Evolutionary conservation across 2,113 vertebrate species (phyloP).

Genomic region (Leucopsar rothschildi): DNA sequence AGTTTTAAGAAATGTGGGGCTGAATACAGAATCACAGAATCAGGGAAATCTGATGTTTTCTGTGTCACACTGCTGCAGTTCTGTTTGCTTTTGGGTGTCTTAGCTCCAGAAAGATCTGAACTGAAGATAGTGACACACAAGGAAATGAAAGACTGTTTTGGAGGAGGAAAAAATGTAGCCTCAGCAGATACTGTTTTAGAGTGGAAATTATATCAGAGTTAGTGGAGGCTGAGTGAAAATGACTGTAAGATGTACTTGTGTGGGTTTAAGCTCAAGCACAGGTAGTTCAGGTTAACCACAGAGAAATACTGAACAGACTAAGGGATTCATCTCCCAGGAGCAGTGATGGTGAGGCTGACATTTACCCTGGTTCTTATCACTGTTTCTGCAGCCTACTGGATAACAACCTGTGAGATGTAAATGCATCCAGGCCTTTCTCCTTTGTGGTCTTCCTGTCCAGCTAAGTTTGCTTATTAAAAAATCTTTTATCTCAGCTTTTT

Average conservation of each 20-base stretch:
- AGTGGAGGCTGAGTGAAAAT: background rate
- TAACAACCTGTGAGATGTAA: background rate
- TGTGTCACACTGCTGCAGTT: background rate
- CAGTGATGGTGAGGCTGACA: background rate
- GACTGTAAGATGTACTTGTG: background rate
- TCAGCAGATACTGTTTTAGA: background rate
- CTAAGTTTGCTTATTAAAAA: background rate
- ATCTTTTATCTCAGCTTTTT: background rate
- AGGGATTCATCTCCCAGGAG: background rate
- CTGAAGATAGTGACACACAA: background rate
- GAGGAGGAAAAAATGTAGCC: background rate
- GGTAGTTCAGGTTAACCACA: background rate
- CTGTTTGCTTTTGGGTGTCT: background rate
- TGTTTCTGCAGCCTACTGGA: background rate
- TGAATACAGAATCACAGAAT: background rate
- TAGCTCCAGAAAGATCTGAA: background rate
- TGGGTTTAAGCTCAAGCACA: background rate
- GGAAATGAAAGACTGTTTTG: background rate
- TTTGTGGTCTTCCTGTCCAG: background rate
- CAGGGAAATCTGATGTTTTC: background rate
- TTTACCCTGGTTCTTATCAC: background rate
- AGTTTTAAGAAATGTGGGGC: background rate
- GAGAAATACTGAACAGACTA: background rate
- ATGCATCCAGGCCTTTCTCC: background rate
- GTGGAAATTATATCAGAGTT: background rate